Evolutionary conservation across 2,113 vertebrate genomes (phyloP), one percentile per base, ranked within the genome.

Genomic region (Callorhinus ursinus): DNA sequence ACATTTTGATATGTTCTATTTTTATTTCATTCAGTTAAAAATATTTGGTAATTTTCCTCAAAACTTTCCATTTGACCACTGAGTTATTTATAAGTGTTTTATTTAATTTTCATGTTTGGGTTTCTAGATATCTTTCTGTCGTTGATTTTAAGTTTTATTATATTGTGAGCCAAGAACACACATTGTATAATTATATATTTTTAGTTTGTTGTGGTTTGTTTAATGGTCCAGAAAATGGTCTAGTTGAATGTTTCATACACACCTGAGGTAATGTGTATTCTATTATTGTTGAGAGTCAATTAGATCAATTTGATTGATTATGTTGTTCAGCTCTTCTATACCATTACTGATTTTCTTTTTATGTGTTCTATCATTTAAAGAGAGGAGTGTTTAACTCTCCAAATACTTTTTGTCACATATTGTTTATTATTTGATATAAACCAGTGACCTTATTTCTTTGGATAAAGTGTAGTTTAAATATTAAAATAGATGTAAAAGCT

Each of bases 301-400:
- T 76, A 36, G n/a, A 95, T 88, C 24, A 65, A 88, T 92, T 82
- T n/a, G 21, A 82, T 82, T 46, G 21, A 88, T 49, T 46, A 83
- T 67, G 3, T 82, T 88, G 22, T 83, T 94, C 11, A 65, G 46
- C 14, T 31, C 5, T 42, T 67, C 21, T 55, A 19, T 36, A 31
- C 46, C 8, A 90, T 90, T 83, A 83, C 28, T 36, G 24, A 83
- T 88, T 88, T 95, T 72, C 49, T 88, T 86, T 71, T 49, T n/a
- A 18, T 67, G 18, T 92, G 13, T 67, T 67, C 6, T 33, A 53
- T 69, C 13, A 39, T 57, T 84, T 84, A 51, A 31, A 26, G 24
- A 84, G 19, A 84, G 14, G 24, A 77, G 3, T 49, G 1, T 33
- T 84, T 42, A 77, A 69, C 4, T 31, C 46, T 55, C 63, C 63